Evolutionary conservation across 1,140 invertebrate species (phyloP).

Genomic region (Halictus rubicundus): DNA sequence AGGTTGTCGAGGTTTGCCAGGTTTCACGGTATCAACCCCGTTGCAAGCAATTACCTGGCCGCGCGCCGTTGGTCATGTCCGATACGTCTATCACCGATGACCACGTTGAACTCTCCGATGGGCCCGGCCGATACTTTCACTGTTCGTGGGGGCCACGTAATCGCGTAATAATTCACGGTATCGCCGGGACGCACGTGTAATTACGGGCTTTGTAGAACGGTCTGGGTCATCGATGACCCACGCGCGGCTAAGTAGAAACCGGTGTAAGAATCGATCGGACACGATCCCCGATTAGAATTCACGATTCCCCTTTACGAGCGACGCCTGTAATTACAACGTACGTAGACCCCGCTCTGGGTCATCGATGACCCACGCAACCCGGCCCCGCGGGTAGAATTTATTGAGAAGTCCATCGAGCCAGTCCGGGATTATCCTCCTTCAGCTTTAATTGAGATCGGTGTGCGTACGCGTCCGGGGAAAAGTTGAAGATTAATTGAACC

Average conservation of each 20-base stretch:
- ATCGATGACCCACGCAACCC: too few species aligned
- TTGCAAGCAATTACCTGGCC: slow-evolving; percentile 3
- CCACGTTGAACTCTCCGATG: slow-evolving; percentile 15
- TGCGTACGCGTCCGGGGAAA: too few species aligned
- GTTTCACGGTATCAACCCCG: neutral
- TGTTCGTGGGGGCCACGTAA: neutral
- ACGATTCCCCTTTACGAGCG: too few species aligned
- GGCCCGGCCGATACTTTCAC: slow-evolving; percentile 1
- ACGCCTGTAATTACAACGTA: too few species aligned
- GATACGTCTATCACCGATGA: slow-evolving; percentile 11
- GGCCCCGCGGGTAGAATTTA: too few species aligned
- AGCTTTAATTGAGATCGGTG: too few species aligned
- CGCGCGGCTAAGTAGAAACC: neutral
- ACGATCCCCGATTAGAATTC: too few species aligned
- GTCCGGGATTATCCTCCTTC: too few species aligned
- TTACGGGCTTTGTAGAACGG: neutral
- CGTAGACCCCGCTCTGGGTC: too few species aligned
- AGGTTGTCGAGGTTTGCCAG: neutral
- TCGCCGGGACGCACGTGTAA: neutral
- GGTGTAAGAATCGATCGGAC: too few species aligned
- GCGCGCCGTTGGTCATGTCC: slow-evolving; percentile 8
- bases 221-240: neutral
- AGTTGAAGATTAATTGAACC: too few species aligned
- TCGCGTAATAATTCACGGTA: slow-evolving; percentile 2
- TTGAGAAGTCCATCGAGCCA: too few species aligned